These are phyloP conservation scores for Sepioteuthis lessoniana DNA, from an alignment of 2,888 invertebrate genomes.

Conservation along the genomic window DNA sequence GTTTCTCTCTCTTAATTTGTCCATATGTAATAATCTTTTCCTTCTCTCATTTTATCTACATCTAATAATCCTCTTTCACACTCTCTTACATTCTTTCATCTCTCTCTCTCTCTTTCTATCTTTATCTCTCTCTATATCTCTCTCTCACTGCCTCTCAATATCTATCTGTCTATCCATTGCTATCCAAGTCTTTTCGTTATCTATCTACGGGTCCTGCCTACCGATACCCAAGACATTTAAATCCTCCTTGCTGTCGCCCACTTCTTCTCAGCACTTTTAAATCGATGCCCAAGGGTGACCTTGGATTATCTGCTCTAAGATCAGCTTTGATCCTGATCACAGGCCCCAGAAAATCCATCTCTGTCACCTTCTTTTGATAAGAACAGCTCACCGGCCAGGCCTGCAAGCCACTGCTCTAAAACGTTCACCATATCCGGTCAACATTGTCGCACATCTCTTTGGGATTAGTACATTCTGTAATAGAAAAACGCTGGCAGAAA, in stretches of 20 bases:
- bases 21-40: neutral
- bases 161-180: neutral
- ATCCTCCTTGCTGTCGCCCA: neutral
- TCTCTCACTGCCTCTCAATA: neutral
- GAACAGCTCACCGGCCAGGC: neutral
- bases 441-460: neutral
- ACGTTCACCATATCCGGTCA: neutral
- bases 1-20: neutral
- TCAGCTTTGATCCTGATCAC: neutral
- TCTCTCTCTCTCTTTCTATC: no score
- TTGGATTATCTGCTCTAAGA: neutral
- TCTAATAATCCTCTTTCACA: neutral
- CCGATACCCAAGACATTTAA: neutral
- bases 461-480: neutral
- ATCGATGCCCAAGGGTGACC: neutral
- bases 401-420: neutral
- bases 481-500: neutral
- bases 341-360: constrained; percentile 33
- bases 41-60: neutral
- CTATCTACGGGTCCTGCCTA: neutral
- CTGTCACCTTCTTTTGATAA: constrained; percentile 33
- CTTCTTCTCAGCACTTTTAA: neutral
- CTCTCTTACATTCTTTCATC: neutral
- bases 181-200: neutral
- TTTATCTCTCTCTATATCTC: no score